A percentile compares a stretch with the other conserved stretches of the same genome.
Evolutionary conservation across 2,113 vertebrate species (phyloP).

Genomic region (crab-eating macaque (Macaca fascicularis)): DNA sequence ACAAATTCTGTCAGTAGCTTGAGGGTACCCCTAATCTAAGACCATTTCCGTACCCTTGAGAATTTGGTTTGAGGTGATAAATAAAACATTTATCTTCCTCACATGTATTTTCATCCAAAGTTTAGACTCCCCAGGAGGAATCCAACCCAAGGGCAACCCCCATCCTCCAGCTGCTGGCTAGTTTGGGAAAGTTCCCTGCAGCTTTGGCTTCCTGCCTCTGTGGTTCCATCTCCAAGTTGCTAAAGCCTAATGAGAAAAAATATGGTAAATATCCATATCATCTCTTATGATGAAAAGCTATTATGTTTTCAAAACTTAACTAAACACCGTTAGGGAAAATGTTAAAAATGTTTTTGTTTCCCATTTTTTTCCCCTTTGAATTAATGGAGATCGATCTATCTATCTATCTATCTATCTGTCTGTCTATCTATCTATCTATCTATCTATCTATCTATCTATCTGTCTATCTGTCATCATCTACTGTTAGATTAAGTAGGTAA

Average conservation of each 20-base stretch:
- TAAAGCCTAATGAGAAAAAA: background rate
- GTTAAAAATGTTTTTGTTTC: background rate
- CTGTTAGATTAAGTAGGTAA: background rate
- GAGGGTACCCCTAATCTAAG: background rate
- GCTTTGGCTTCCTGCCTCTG: background rate
- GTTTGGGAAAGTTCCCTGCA: background rate
- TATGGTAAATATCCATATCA: background rate
- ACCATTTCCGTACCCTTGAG: background rate
- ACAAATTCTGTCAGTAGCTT: background rate
- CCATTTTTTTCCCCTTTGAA: background rate
- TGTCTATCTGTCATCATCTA: background rate
- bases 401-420: background rate
- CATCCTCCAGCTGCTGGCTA: background rate
- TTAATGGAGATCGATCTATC: background rate
- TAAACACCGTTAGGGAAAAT: background rate
- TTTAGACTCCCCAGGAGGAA: background rate
- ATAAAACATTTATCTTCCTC: background rate
- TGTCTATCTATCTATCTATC: background rate
- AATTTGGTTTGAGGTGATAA: background rate
- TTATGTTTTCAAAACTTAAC: background rate
- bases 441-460: too few species aligned
- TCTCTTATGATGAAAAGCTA: slow-evolving; percentile 11
- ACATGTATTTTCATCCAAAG: background rate
- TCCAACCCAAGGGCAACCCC: background rate
- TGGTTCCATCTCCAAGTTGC: background rate